Conservation (phyloP, 2,888 invertebrate genomes). For the Lysandra bellargus region DNA sequence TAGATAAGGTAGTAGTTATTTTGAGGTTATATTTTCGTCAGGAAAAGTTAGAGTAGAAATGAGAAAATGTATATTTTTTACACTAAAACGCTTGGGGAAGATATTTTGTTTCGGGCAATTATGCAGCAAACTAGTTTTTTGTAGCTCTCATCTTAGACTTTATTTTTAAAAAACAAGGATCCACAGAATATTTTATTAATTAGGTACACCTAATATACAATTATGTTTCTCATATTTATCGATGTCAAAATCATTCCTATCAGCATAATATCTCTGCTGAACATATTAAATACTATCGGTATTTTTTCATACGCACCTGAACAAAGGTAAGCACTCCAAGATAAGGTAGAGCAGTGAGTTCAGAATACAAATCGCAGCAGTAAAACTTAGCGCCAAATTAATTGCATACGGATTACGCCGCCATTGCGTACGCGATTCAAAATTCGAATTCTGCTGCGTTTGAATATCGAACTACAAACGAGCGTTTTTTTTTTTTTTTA, state of each 20-base stretch:
- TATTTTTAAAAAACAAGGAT: no score
- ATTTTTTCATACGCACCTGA: no score
- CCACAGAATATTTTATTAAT: no score
- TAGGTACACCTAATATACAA: no score
- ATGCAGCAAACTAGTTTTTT: no score
- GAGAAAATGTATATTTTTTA: neutral
- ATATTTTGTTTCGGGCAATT: no score
- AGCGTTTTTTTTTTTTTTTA: neutral
- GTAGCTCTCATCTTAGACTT: no score
- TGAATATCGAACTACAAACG: neutral
- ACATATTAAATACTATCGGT: no score
- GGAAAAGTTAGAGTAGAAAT: neutral
- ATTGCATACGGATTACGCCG: constrained; percentile 64
- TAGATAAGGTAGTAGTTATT: constrained; percentile 27
- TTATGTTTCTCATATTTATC: no score
- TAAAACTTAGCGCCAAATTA: constrained; percentile 69
- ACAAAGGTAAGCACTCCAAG: constrained; percentile 50
- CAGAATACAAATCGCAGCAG: constrained; percentile 68
- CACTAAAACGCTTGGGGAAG: neutral
- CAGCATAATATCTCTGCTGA: no score
- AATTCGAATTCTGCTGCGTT: constrained; percentile 24
- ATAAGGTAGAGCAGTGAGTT: constrained; percentile 46
- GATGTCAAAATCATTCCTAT: no score
- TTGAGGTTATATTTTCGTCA: constrained; percentile 18
- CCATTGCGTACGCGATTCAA: constrained; percentile 34